Base-by-base conservation (phyloP, 2,888 invertebrate genomes). In the Agriopis marginaria region DNA sequence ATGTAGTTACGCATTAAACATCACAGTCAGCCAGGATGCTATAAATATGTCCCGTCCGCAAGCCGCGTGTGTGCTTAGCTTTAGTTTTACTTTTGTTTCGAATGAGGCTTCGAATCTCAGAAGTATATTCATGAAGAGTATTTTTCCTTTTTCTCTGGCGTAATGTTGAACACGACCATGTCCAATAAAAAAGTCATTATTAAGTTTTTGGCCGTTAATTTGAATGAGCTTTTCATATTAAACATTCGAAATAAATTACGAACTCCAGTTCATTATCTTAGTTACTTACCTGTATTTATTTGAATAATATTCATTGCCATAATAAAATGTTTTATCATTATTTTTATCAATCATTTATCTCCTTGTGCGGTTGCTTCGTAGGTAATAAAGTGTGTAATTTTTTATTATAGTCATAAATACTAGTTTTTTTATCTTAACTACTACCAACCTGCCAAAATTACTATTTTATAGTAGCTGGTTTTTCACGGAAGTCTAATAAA, bases 11-110 rank as follows among this genome's bases (percentile, higher is more conserved):
- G 79, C 86, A 85, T 87, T 88, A 84, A 87, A 78, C 81, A 81
- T 82, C 80, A 84, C 77, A 79, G 82, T 80, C 80, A 76, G 79
- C 79, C 80, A 66, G 68, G 74, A 73, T 69, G 74, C 73, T 72
- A 85, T 86, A 87, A 86, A 86, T 84, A 85, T 83, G 81, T 81
- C 82, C 75, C 78, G 77, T 81, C 80, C 70, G 80, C 78, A 81
- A 82, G 75, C 75, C 76, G 75, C 73, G 73, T 79, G 78, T 80
- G 77, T 80, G 79, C 76, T 78, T 76, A 62, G 62, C 73, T 70
- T 75, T 75, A 65, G 12, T 63, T 64, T 60, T 63, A 14, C 50
- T 67, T 71, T 71, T 63, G 10, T 66, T 71, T 55, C 8, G n/a
- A n/a, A 55, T n/a, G 8, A 50, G 6, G 17, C 17, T 32, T 32